Conservation (phyloP, 2,888 invertebrate species). For the Morinoia aosen region DNA sequence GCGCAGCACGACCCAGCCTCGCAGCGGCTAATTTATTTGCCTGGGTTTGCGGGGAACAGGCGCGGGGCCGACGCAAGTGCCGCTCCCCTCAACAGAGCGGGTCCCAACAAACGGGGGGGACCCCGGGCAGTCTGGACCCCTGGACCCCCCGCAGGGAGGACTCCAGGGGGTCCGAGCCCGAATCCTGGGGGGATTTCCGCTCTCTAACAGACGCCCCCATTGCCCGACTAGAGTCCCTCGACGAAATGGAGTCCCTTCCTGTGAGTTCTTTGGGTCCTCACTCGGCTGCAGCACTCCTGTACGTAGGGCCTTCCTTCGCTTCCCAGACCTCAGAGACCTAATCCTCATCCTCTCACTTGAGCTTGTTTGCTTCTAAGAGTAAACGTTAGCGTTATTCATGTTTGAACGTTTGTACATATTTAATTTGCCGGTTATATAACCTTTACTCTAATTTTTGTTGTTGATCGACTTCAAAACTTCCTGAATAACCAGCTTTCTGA, state of each 20-base stretch:
- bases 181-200: slow-evolving; percentile 67
- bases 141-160: slow-evolving; percentile 66
- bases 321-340: not conserved
- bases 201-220: slow-evolving; percentile 67
- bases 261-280: slow-evolving; percentile 58
- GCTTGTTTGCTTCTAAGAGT: not conserved
- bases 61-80: slow-evolving; percentile 60
- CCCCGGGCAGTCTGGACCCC: slow-evolving; percentile 60
- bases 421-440: not conserved
- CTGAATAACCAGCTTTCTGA: not conserved
- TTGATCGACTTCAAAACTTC: not conserved
- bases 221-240: slow-evolving; percentile 67
- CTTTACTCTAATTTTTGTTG: not conserved
- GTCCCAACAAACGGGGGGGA: slow-evolving; percentile 60
- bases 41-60: slow-evolving; percentile 12
- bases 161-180: slow-evolving; percentile 66
- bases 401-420: not conserved
- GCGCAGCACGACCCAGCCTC: not conserved
- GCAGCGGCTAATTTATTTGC: not conserved
- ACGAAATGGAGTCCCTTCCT: slow-evolving; percentile 67
- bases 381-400: not conserved
- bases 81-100: slow-evolving; percentile 67
- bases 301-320: not conserved
- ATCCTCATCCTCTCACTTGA: not conserved
- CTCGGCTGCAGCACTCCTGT: not conserved